phyloP scores from a whole-genome alignment of 1,140 invertebrate species.

The Trachymyrmex septentrionalis region DNA sequence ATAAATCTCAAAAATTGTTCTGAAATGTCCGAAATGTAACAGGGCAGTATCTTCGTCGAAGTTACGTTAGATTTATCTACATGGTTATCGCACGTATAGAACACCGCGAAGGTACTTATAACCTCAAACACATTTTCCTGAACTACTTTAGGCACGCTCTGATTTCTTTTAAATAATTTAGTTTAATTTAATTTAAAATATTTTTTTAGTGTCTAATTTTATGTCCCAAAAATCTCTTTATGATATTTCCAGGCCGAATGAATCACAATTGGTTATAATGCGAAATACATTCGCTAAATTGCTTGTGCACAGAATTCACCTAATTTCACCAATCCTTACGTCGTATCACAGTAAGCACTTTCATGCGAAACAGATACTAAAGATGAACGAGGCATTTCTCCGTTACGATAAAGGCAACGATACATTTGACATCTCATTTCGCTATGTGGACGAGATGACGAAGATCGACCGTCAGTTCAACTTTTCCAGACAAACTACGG shows the following conservation, averaged over 20 bases:
- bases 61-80: too few relatives aligned
- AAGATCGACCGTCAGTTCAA: slow-evolving; percentile 89
- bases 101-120: background rate
- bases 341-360: slow-evolving; percentile 10
- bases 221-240: background rate
- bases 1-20: too few relatives aligned
- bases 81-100: too few relatives aligned
- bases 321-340: background rate
- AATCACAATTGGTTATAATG: slow-evolving; percentile 25
- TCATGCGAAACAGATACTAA: slow-evolving; percentile 61
- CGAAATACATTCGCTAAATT: slow-evolving; percentile 28
- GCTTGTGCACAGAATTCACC: background rate
- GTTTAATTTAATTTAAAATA: background rate
- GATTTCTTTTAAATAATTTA: background rate
- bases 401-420: slow-evolving; percentile 82
- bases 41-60: too few relatives aligned
- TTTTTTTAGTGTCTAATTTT: background rate
- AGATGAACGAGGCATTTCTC: slow-evolving; percentile 87
- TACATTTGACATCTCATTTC: slow-evolving; percentile 86
- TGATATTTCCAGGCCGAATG: background rate
- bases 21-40: too few relatives aligned
- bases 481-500: slow-evolving; percentile 88
- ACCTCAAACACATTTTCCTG: background rate
- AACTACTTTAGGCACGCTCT: background rate
- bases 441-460: slow-evolving; percentile 84